Evolutionary conservation across 1,140 invertebrate genomes (phyloP).

Genomic region (Heliconius hewitsoni): DNA sequence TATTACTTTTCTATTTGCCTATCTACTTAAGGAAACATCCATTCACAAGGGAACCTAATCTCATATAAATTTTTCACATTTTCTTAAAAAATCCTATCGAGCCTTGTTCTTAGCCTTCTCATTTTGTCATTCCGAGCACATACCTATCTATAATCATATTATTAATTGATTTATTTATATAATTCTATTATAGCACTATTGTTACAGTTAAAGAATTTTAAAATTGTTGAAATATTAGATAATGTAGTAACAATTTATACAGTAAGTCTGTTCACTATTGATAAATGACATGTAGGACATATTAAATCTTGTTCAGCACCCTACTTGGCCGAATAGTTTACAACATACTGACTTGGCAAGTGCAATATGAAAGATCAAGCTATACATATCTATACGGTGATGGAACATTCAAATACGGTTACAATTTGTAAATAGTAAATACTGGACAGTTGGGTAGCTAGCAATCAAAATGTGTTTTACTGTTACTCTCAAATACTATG

Average conservation of each 20-base stretch:
- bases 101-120: not conserved
- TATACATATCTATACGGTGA: not conserved
- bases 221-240: constrained; percentile 2
- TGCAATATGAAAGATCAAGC: not conserved
- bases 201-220: constrained; percentile 26
- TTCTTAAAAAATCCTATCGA: constrained; percentile 21
- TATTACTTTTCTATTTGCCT: constrained; percentile 69
- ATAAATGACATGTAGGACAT: constrained; percentile 14
- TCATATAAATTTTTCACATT: constrained; percentile 46
- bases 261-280: constrained; percentile 1
- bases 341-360: not conserved
- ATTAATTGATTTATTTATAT: constrained; percentile 20
- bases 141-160: constrained; percentile 32
- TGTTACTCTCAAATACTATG: constrained; percentile 34
- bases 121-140: constrained; percentile 25
- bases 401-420: not conserved
- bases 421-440: constrained; percentile 6
- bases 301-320: constrained; percentile 34
- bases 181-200: constrained; percentile 38
- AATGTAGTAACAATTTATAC: constrained; percentile 7
- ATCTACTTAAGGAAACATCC: constrained; percentile 67
- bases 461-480: not conserved
- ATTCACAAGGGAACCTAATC: constrained; percentile 50
- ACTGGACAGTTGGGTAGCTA: not conserved
- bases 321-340: constrained; percentile 33